These are phyloP conservation scores for Spea bombifrons DNA, from an alignment of 2,113 vertebrate genomes.

Conservation along the genomic window DNA sequence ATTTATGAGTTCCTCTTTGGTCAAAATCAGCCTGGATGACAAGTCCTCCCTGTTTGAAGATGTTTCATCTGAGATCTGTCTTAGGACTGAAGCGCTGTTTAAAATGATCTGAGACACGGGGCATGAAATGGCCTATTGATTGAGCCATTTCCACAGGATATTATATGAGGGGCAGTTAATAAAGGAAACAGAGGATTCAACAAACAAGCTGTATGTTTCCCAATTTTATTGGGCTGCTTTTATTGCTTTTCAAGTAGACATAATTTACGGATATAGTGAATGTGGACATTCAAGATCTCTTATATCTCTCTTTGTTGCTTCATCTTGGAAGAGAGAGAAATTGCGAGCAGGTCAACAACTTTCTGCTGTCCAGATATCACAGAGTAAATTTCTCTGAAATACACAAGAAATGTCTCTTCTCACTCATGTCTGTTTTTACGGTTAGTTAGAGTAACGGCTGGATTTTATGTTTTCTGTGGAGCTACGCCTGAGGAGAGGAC, in stretches of 20 bases:
- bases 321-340: not conserved
- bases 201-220: slow-evolving; percentile 26
- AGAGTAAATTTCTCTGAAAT: not conserved
- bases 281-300: slow-evolving; percentile 3
- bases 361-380: not conserved
- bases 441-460: too few relatives aligned
- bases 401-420: not conserved
- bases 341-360: not conserved
- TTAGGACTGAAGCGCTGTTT: slow-evolving; percentile 26
- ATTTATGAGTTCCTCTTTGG: slow-evolving; percentile 44
- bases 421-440: not conserved
- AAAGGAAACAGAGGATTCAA: slow-evolving; percentile 19
- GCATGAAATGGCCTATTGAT: slow-evolving; percentile 41
- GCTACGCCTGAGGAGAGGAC: too few relatives aligned
- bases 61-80: slow-evolving; percentile 20
- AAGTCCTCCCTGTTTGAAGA: slow-evolving; percentile 42
- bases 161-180: slow-evolving; percentile 26
- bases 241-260: slow-evolving; percentile 32
- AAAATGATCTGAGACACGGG: slow-evolving; percentile 10
- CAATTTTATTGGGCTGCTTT: slow-evolving; percentile 28
- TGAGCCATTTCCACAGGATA: slow-evolving; percentile 33
- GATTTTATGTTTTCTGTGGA: too few relatives aligned
- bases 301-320: slow-evolving; percentile 4
- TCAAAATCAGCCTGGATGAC: slow-evolving; percentile 42
- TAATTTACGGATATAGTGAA: slow-evolving; percentile 28